Conservation (phyloP, 2,888 invertebrate genomes). For the Morpho deidamia region DNA sequence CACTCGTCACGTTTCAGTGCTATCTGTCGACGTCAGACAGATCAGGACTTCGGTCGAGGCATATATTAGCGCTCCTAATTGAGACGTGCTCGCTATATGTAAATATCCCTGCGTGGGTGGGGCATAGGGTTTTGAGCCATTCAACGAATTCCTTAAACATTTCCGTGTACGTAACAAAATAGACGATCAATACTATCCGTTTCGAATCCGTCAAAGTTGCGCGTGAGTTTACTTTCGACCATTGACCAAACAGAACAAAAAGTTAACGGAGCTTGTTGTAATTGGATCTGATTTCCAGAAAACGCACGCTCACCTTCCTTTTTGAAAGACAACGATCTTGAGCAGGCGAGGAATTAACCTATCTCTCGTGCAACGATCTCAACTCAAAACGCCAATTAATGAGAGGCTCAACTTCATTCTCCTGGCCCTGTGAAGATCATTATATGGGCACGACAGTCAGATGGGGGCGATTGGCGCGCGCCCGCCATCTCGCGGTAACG, state of each 20-base stretch:
- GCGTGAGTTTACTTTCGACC: constrained; percentile 49
- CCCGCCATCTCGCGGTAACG: constrained; percentile 74
- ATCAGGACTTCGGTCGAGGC: constrained; percentile 70
- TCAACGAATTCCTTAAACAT: constrained; percentile 44
- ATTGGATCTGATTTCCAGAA: constrained; percentile 79
- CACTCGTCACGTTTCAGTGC: constrained; percentile 73
- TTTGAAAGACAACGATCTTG: constrained; percentile 75
- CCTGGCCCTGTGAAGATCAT: constrained; percentile 77
- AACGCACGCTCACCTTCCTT: constrained; percentile 74
- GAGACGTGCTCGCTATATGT: constrained; percentile 76
- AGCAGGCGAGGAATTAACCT: constrained; percentile 76
- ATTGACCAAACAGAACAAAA: constrained; percentile 73
- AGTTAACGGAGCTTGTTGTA: constrained; percentile 73
- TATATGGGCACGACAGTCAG: constrained; percentile 78
- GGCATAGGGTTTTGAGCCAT: constrained; percentile 51
- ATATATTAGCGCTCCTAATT: constrained; percentile 79
- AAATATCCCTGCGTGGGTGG: constrained; percentile 76
- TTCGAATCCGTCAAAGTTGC: constrained; percentile 63
- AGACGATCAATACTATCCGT: constrained; percentile 39
- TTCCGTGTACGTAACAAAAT: constrained; percentile 35
- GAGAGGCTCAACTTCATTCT: constrained; percentile 79
- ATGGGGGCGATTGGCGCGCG: constrained; percentile 75
- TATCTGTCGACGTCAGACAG: constrained; percentile 73
- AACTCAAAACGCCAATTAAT: constrained; percentile 78
- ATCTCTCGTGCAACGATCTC: constrained; percentile 76